These are phyloP conservation scores for Dioctria linearis DNA, from an alignment of 2,888 invertebrate genomes.

Conservation along the genomic window DNA sequence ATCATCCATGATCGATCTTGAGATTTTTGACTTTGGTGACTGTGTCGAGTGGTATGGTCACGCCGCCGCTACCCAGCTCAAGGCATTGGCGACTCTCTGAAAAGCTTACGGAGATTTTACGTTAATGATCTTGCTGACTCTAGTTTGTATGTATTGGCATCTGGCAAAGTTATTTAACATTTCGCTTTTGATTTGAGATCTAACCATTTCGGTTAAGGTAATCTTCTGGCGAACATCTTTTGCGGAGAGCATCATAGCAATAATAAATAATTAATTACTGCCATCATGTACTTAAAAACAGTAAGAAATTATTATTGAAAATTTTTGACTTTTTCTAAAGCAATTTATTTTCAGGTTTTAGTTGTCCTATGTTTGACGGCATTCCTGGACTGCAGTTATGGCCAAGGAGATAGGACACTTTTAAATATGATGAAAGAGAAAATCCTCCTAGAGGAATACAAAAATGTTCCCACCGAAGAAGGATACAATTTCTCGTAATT, in stretches of 20 bases:
- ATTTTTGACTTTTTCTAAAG: conserved; percentile 11
- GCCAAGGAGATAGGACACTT: conserved; percentile 59
- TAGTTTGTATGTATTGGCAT: conserved; percentile 31
- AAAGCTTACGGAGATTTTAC: background rate
- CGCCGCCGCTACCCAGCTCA: background rate
- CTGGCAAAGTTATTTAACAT: conserved; percentile 28
- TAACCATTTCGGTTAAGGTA: conserved; percentile 43
- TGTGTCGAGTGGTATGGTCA: conserved; percentile 13
- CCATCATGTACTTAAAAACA: conserved; percentile 27
- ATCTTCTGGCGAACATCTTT: conserved; percentile 45
- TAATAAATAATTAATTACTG: background rate
- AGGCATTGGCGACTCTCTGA: conserved; percentile 7
- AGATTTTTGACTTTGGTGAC: conserved; percentile 7
- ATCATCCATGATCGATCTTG: background rate
- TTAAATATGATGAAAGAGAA: conserved; percentile 64
- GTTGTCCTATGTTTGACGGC: conserved; percentile 18
- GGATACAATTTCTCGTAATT: conserved; percentile 68
- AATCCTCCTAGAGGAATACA: conserved; percentile 65
- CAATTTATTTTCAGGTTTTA: conserved; percentile 20
- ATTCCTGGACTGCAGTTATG: conserved; percentile 11
- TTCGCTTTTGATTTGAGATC: conserved; percentile 29
- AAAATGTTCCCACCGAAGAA: conserved; percentile 65
- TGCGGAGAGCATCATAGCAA: background rate
- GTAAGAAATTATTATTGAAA: conserved; percentile 1
- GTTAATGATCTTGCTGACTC: background rate